These are phyloP conservation scores for Mycteria americana DNA, from an alignment of 2,797 vertebrate genomes.

Conservation along the genomic window DNA sequence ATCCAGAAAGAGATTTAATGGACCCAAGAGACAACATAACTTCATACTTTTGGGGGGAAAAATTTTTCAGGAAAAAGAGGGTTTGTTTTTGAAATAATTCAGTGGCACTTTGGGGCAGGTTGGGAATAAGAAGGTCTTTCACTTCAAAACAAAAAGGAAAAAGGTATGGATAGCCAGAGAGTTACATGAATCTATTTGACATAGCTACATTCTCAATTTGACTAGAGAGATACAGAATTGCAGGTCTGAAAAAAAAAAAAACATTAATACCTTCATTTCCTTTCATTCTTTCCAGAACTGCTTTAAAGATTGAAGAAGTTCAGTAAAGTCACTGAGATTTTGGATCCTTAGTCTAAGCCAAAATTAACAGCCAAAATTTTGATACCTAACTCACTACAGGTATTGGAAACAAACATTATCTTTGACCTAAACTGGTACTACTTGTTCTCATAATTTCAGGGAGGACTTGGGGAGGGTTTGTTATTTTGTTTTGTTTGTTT, in stretches of 20 bases:
- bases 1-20: background rate
- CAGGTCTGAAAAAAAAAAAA: background rate
- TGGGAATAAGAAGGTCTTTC: background rate
- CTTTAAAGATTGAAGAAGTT: background rate
- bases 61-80: background rate
- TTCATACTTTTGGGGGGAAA: background rate
- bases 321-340: background rate
- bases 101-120: background rate
- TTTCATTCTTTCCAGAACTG: background rate
- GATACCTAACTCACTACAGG: background rate
- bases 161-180: background rate
- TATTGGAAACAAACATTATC: background rate
- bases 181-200: background rate
- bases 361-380: background rate
- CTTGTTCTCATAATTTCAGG: background rate
- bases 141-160: background rate
- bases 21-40: background rate
- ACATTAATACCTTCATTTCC: background rate
- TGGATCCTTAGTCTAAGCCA: background rate
- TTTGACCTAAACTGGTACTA: background rate
- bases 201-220: background rate
- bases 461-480: background rate
- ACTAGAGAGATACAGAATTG: background rate
- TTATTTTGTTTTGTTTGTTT: slow-evolving; percentile 24
- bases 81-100: background rate